phyloP scores from a whole-genome alignment of 2,888 invertebrate species.

The Bellardia bayeri region DNA sequence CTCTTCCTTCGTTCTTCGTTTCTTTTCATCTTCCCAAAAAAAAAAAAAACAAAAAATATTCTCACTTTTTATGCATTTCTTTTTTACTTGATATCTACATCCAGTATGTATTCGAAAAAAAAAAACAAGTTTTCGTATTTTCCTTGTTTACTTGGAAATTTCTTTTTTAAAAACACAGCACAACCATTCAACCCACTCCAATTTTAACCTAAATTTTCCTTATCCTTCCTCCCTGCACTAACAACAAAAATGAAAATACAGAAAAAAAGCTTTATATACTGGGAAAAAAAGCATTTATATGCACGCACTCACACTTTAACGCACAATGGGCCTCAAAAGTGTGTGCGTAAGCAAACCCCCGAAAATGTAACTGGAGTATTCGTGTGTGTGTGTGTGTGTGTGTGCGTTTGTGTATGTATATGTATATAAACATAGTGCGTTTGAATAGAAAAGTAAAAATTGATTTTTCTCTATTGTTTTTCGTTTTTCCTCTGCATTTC shows the following conservation, averaged over 20 bases:
- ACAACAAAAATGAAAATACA: constrained; percentile 35
- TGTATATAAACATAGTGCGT: constrained; percentile 57
- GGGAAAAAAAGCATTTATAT: constrained; percentile 59
- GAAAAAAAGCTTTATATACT: constrained; percentile 59
- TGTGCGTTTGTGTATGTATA: constrained; percentile 23
- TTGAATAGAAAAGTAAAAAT: constrained; percentile 56
- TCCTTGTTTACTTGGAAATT: constrained; percentile 30
- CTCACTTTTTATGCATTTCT: constrained; percentile 36
- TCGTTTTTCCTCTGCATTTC: constrained; percentile 42
- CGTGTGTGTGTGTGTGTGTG: neutral
- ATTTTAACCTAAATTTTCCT: constrained; percentile 71
- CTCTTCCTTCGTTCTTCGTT: neutral
- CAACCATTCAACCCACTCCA: constrained; percentile 51
- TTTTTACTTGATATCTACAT: constrained; percentile 11
- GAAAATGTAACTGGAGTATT: neutral
- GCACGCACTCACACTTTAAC: constrained; percentile 58
- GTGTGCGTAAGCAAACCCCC: constrained; percentile 48
- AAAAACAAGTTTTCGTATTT: constrained; percentile 5
- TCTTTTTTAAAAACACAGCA: neutral
- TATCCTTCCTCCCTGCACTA: constrained; percentile 64
- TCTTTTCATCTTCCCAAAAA: neutral
- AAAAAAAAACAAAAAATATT: neutral
- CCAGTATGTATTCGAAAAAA: constrained; percentile 32
- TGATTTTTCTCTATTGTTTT: constrained; percentile 55
- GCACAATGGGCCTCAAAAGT: constrained; percentile 9